Conservation (phyloP, 1,140 invertebrate species). For the Zophobas atratus region DNA sequence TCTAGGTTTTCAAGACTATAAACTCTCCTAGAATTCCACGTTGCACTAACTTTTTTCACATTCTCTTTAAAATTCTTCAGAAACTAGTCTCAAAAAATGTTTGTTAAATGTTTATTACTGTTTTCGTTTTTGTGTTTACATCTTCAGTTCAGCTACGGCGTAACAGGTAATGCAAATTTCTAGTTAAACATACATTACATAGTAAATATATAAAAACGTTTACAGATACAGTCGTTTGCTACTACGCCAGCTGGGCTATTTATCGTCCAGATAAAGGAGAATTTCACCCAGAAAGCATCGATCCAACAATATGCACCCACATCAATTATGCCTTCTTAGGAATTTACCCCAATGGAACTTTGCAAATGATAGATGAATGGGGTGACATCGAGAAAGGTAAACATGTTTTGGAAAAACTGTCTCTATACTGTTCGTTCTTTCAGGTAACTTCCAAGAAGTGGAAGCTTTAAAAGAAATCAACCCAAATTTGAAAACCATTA, state of each 20-base stretch:
- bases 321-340: conserved; percentile 91
- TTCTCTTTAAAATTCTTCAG: too few species aligned
- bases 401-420: not conserved
- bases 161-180: too few species aligned
- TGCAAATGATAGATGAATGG: conserved; percentile 43
- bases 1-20: too few species aligned
- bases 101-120: too few species aligned
- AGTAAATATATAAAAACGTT: not conserved
- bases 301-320: conserved; percentile 86
- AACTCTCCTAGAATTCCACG: too few species aligned
- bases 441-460: conserved; percentile 68
- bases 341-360: conserved; percentile 70
- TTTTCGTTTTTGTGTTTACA: too few species aligned
- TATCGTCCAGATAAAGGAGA: conserved; percentile 76
- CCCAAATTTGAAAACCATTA: conserved; percentile 75
- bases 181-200: too few species aligned
- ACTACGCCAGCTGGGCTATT: conserved; percentile 77
- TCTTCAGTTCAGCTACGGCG: too few species aligned
- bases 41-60: too few species aligned
- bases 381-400: conserved; percentile 19
- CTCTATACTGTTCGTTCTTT: conserved; percentile 63
- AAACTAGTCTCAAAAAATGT: too few species aligned
- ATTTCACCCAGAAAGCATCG: conserved; percentile 78
- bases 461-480: conserved; percentile 72
- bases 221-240: conserved; percentile 62